These are phyloP conservation scores for Pristionchus fissidentatus DNA, from an alignment of 2,888 invertebrate species.

Conservation along the genomic window DNA sequence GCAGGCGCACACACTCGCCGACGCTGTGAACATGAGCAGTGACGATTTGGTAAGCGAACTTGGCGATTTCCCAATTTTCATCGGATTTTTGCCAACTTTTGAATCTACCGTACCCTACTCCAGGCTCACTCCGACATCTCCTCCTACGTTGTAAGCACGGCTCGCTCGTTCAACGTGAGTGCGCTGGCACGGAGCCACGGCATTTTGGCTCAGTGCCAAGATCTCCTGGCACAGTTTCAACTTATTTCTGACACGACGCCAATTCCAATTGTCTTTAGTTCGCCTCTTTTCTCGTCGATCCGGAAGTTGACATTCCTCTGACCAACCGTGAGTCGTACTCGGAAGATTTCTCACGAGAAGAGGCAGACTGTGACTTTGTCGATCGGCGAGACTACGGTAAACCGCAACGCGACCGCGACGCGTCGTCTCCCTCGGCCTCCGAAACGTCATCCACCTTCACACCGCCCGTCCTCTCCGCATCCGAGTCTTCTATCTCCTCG, in stretches of 20 bases:
- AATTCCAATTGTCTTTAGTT: slow-evolving; percentile 35
- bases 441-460: not conserved
- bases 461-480: not conserved
- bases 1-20: slow-evolving; percentile 39
- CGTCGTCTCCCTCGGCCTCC: not conserved
- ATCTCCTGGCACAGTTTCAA: no score
- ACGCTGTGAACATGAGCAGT: not conserved
- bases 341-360: not conserved
- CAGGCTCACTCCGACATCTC: no score
- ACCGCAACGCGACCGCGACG: not conserved
- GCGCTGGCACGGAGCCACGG: not conserved
- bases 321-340: slow-evolving; percentile 25
- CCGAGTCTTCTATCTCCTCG: no score
- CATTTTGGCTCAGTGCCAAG: no score
- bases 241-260: not conserved
- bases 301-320: slow-evolving; percentile 16
- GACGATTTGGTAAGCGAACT: not conserved
- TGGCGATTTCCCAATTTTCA: no score
- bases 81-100: not conserved
- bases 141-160: not conserved
- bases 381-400: not conserved
- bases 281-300: not conserved
- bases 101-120: not conserved
- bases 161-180: slow-evolving; percentile 26
- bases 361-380: not conserved